These are phyloP conservation scores for Toxotes jaculatrix DNA, from an alignment of 2,113 vertebrate genomes.

Conservation along the genomic window DNA sequence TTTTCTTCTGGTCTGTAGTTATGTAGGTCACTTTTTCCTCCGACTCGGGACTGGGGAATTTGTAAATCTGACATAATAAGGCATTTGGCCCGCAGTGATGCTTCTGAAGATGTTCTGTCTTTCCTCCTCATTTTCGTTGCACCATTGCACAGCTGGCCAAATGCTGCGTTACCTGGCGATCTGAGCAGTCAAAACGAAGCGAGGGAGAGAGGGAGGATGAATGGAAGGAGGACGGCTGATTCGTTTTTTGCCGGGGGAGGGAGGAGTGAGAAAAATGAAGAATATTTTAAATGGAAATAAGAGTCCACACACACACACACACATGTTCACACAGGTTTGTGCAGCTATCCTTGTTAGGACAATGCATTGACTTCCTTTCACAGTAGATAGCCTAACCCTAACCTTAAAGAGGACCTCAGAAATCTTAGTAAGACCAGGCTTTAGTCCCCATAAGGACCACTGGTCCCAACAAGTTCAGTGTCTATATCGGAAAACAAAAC, in stretches of 20 bases:
- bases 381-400: too few species aligned
- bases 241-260: constrained; percentile 40
- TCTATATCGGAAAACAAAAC: too few species aligned
- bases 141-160: constrained; percentile 60
- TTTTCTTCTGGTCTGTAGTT: constrained; percentile 90
- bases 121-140: constrained; percentile 69
- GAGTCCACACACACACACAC: background rate
- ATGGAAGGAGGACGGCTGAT: constrained; percentile 33
- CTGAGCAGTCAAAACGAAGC: constrained; percentile 30
- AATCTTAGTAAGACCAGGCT: too few species aligned
- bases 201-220: constrained; percentile 29
- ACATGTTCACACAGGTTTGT: background rate
- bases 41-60: constrained; percentile 86
- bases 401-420: too few species aligned
- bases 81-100: constrained; percentile 84
- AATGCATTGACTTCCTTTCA: too few species aligned
- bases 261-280: constrained; percentile 18
- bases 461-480: too few species aligned
- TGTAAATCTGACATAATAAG: constrained; percentile 89
- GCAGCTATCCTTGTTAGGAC: too few species aligned
- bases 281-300: constrained; percentile 56
- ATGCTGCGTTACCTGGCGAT: constrained; percentile 56
- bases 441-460: too few species aligned
- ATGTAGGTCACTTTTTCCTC: constrained; percentile 90
- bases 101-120: constrained; percentile 71